Conservation (phyloP, 35 echinoderm and acorn worm genomes). For the Ptychodera flava region DNA sequence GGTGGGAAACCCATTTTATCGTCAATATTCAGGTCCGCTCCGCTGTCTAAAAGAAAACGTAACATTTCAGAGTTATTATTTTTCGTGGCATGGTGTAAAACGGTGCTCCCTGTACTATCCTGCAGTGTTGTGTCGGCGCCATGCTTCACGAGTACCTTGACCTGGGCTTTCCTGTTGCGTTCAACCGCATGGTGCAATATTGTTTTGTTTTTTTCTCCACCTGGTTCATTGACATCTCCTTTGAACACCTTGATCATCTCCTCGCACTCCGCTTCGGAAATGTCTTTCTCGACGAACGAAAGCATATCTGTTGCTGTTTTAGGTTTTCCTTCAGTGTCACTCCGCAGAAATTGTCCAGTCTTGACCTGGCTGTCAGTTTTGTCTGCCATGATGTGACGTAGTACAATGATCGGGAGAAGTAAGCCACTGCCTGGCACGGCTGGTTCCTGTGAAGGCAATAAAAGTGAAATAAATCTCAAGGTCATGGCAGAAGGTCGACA, state of each 20-base stretch:
- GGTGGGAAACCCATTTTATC: neutral
- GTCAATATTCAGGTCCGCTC: neutral
- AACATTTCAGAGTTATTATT: neutral
- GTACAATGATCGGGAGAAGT: too few species aligned
- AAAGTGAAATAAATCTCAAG: too few species aligned
- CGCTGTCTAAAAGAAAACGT: neutral
- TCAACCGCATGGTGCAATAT: neutral
- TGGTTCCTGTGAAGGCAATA: too few species aligned
- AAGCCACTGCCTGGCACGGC: too few species aligned
- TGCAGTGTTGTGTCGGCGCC: neutral
- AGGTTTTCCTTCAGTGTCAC: too few species aligned
- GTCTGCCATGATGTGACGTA: too few species aligned
- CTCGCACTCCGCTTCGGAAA: neutral
- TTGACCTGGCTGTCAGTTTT: too few species aligned
- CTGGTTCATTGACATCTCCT: neutral
- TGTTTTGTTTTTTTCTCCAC: neutral
- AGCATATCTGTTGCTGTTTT: too few species aligned
- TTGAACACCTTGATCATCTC: neutral
- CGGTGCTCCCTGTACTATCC: neutral
- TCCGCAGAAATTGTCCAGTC: too few species aligned
- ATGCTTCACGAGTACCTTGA: neutral
- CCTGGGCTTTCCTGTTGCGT: neutral
- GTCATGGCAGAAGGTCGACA: too few species aligned
- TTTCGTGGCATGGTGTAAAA: neutral
- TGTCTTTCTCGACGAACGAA: neutral